These are phyloP conservation scores for Fragum whitleyi DNA, from an alignment of 2,888 invertebrate species.

Conservation along the genomic window DNA sequence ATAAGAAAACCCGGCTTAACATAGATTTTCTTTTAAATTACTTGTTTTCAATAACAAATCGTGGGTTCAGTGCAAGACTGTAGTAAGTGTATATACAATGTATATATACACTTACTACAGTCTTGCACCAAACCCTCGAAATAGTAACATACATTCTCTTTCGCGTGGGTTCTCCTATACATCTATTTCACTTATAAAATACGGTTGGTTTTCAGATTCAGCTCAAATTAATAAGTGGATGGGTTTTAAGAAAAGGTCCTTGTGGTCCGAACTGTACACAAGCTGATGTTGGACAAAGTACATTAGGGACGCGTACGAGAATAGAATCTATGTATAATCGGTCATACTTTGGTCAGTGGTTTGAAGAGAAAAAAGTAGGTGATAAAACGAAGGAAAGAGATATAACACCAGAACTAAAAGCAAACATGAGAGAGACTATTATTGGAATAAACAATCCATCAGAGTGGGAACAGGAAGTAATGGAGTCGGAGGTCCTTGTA, in stretches of 20 bases:
- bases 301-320: neutral
- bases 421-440: conserved; percentile 21
- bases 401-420: neutral
- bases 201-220: conserved; percentile 46
- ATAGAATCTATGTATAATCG: neutral
- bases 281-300: conserved; percentile 38
- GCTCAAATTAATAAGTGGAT: conserved; percentile 57
- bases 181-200: no score
- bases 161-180: no score
- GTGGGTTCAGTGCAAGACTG: no score
- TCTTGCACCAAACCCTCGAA: no score
- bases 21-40: no score
- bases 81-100: no score
- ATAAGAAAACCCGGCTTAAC: no score
- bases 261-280: conserved; percentile 53
- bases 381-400: no score
- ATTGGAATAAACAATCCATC: neutral
- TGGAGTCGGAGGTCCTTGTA: neutral
- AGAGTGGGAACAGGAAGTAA: conserved; percentile 14
- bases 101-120: no score
- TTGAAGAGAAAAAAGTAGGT: neutral
- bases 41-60: no score
- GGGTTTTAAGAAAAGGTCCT: conserved; percentile 63
- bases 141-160: no score
- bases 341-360: conserved; percentile 13